Conservation (phyloP, 2,797 vertebrate species). For the Loriculus beryllinus region DNA sequence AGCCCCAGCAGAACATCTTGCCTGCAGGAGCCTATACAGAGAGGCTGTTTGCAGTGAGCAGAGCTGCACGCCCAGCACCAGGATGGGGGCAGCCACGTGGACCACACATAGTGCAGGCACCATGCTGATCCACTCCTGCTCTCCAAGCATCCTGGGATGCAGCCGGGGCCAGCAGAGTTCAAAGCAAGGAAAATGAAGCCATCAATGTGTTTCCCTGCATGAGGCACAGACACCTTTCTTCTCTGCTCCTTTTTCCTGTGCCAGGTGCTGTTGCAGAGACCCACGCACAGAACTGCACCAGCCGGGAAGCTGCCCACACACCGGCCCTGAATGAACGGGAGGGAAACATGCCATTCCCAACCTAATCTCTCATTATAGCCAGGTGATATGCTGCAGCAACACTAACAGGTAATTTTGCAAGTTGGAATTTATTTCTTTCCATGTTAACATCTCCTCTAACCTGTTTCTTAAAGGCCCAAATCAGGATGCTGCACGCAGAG, state of each 20-base stretch:
- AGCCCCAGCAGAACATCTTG: accelerated
- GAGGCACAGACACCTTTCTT: not conserved
- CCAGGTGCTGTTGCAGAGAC: not conserved
- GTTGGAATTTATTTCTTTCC: not conserved
- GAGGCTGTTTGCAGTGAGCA: accelerated
- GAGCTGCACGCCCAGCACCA: not conserved
- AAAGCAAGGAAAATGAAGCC: accelerated
- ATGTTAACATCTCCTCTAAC: accelerated
- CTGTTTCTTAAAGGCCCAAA: not conserved
- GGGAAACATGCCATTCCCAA: not conserved
- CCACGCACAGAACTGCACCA: not conserved
- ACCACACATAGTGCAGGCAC: accelerated
- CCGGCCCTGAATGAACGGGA: accelerated
- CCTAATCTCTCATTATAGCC: not conserved
- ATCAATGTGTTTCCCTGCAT: accelerated
- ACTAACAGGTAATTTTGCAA: not conserved
- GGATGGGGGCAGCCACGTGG: accelerated
- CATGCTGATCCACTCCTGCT: accelerated
- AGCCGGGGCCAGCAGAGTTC: not conserved
- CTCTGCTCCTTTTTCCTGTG: not conserved
- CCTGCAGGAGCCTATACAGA: not conserved
- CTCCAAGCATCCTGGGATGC: not conserved
- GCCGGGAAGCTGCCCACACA: not conserved
- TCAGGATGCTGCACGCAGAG: accelerated
- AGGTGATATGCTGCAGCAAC: not conserved